phyloP scores from a whole-genome alignment of 1,140 invertebrate genomes.

The Procambarus clarkii region DNA sequence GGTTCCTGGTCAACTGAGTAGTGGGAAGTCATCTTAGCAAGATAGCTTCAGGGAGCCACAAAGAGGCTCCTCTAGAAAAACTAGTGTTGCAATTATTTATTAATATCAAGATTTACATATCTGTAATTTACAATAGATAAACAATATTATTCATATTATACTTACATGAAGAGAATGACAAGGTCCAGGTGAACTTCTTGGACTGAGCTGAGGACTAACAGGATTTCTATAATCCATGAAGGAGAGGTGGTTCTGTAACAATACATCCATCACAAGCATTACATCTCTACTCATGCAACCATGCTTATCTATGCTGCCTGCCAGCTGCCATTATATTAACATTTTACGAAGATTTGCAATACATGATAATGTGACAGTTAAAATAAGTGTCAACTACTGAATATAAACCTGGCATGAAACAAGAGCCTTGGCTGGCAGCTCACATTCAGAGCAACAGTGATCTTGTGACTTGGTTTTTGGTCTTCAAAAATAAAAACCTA shows the following conservation, averaged over 20 bases:
- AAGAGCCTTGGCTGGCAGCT: slow-evolving; percentile 30
- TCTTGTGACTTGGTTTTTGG: slow-evolving; percentile 7
- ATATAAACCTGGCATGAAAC: neutral
- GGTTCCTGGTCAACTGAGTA: too few relatives aligned
- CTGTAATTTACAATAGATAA: neutral
- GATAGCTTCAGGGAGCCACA: too few relatives aligned
- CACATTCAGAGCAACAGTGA: slow-evolving; percentile 39
- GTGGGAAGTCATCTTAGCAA: too few relatives aligned
- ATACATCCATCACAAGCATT: slow-evolving; percentile 67
- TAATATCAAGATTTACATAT: too few relatives aligned
- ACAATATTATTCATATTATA: neutral
- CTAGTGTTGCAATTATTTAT: too few relatives aligned
- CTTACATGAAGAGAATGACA: slow-evolving; percentile 58
- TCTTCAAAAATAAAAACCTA: slow-evolving; percentile 27
- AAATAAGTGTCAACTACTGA: neutral
- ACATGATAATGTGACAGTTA: neutral
- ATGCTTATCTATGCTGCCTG: slow-evolving; percentile 30
- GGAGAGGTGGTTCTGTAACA: slow-evolving; percentile 65
- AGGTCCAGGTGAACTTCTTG: slow-evolving; percentile 64
- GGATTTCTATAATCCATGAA: slow-evolving; percentile 68
- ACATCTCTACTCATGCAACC: slow-evolving; percentile 59
- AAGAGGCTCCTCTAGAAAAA: too few relatives aligned
- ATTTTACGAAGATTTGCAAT: neutral
- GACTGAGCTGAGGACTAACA: slow-evolving; percentile 67
- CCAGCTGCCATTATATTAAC: slow-evolving; percentile 18